A percentile compares a stretch with the other conserved stretches of the same genome.
phyloP scores from a whole-genome alignment of 1,140 invertebrate genomes.

The Tribolium madens region DNA sequence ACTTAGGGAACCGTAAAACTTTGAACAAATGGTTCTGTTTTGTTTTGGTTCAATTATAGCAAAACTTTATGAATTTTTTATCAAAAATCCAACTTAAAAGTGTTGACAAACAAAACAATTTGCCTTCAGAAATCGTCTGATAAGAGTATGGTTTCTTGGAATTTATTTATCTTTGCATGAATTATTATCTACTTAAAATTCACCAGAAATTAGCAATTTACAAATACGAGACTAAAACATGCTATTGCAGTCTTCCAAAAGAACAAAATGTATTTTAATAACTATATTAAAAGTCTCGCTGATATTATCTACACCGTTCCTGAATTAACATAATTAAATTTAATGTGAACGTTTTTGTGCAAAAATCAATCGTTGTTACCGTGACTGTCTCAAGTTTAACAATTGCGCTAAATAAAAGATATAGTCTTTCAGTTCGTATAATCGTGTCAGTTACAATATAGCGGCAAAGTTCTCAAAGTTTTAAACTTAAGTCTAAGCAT shows the following conservation, averaged over 20 bases:
- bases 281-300: not conserved
- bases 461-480: conserved; percentile 14
- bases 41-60: too few species aligned
- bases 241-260: not conserved
- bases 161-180: too few species aligned
- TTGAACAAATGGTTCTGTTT: too few species aligned
- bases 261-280: conserved; percentile 27
- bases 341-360: not conserved
- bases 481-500: conserved; percentile 21
- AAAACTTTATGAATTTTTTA: too few species aligned
- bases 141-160: too few species aligned
- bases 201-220: not conserved
- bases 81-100: too few species aligned
- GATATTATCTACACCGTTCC: not conserved
- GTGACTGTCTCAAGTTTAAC: conserved; percentile 10
- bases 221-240: conserved; percentile 1
- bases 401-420: conserved; percentile 9
- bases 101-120: too few species aligned
- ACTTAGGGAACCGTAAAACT: too few species aligned
- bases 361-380: not conserved
- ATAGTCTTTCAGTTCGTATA: conserved; percentile 16
- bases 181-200: not conserved
- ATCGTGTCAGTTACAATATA: conserved; percentile 31
- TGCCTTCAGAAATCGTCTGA: too few species aligned
- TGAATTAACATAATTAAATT: conserved; percentile 5